Base-by-base conservation (phyloP, 1,140 invertebrate genomes). In the Pinna nobilis region DNA sequence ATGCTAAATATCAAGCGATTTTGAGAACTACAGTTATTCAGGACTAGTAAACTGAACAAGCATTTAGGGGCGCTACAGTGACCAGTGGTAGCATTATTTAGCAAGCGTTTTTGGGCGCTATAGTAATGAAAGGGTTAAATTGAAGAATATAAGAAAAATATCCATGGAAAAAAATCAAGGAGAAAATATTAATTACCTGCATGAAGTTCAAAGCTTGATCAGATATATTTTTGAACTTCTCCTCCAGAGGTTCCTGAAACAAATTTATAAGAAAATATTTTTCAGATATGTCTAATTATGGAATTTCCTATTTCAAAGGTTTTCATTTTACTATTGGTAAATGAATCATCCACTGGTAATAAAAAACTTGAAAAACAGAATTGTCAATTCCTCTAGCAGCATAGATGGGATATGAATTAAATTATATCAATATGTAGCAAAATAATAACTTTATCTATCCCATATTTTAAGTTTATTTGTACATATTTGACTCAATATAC, bases 131-230 rank as follows among this genome's bases (percentile, higher is more conserved):
- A n/a, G n/a, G n/a, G n/a, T n/a, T 35, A 23, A 53, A 55, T 25
- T 1, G 4, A 9, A 57, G 33, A 30, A 47, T 25, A 61, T 51
- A 23, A 25, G 0, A 28, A 9, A 49, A n/a, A 18, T 65, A 49
- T 18, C 20, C 23, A 7, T 0, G 35, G 47, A 0, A 32, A 32
- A 33, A 65, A 23, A 7, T 6, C 41, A 13, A 28, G 18, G 13
- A 47, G 35, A 13, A 64, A 7, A 64, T 35, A 11, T 13, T 50
- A 64, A 78, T 91, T 87, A 94, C 94, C 91, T 95, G 94, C 79
- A 98, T 90, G 90, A 98, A 98, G 88, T 96, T 95, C 83, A 97
- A 90, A 72, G 93, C 92, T 49, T 92, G 89, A 76, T 92, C 89
- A 77, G 92, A 91, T 77, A 92, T 92, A 69, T 93, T 92, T 72